phyloP scores from a whole-genome alignment of 2,113 vertebrate species.

The Alexandromys fortis region DNA sequence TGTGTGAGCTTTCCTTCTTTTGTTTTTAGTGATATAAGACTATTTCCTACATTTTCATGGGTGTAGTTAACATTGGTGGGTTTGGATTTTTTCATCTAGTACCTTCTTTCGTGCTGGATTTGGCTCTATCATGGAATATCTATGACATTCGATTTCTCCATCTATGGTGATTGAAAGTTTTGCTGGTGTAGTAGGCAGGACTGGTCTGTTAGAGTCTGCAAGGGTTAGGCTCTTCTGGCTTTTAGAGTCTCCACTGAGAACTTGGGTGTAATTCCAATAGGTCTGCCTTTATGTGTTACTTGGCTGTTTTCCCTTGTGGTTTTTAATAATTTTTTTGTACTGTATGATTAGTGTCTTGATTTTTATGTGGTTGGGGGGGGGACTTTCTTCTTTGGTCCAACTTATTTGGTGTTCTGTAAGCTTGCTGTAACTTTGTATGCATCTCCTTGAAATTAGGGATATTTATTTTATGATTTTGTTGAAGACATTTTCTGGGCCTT shows the following conservation, averaged over 20 bases:
- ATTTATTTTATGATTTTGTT: background rate
- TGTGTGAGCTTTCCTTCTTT: background rate
- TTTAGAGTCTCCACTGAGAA: background rate
- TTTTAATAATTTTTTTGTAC: background rate
- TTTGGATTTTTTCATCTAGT: background rate
- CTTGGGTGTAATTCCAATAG: background rate
- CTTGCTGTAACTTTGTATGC: background rate
- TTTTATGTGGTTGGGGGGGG: background rate
- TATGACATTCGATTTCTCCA: background rate
- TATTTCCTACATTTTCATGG: background rate
- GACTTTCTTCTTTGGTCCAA: background rate
- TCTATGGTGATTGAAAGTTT: background rate
- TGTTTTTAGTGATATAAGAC: background rate
- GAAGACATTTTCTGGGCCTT: background rate
- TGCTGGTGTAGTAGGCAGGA: background rate
- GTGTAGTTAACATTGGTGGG: background rate
- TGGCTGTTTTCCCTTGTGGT: background rate
- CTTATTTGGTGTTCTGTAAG: background rate
- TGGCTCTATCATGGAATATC: background rate
- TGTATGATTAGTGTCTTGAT: background rate
- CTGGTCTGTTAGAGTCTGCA: background rate
- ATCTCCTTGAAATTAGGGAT: background rate
- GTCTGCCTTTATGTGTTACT: background rate
- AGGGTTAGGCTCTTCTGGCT: background rate
- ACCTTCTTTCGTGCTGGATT: background rate